Evolutionary conservation across 2,797 vertebrate genomes (phyloP), one percentile per base, ranked within the genome.

Genomic region (Loris lydekkerianus): DNA sequence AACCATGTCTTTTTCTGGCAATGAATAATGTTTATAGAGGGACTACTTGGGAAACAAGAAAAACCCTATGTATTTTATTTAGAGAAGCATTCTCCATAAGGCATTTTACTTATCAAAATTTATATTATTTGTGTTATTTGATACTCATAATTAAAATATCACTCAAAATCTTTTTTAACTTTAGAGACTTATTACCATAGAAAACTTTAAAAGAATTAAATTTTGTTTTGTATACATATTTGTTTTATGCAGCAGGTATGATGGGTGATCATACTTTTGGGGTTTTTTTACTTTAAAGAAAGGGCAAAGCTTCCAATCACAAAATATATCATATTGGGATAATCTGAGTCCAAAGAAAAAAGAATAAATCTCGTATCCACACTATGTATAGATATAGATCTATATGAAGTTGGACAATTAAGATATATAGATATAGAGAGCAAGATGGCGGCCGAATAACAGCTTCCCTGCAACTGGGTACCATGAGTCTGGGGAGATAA

Each of bases 1-100:
- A 81, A 89, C 20, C 5, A 14, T 40, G 29, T 93, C 46, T 90
- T 37, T 90, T 86, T 92, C 25, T 83, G 75, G 49, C 60, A 95
- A 63, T 73, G 90, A 91, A 34, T 49, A 91, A 34, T 49, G 1
- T 65, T 92, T 91, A 90, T 87, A 75, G 53, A 63, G 23, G 15
- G n/a, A 77, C 14, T 56, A 76, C 18, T 82, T 92, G 31, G 29
- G 29, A 81, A 43, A 34, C 37, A 60, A 56, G 69, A 86, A 91
- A 86, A 18, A 0, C 4, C 20, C 4, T 3, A 1, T 58, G 13
- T 67, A 21, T 81, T 81, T 81, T 81, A 58, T 73, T 88, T 69
- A 84, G 13, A 94, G 23, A 76, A 83, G 6, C 7, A 85, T 78
- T 94, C 69, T 84, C n/a, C 87, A 72, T 70, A 37, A 77, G 77